Base-by-base conservation (phyloP, 2,797 vertebrate genomes). In the Sparidentex hasta region DNA sequence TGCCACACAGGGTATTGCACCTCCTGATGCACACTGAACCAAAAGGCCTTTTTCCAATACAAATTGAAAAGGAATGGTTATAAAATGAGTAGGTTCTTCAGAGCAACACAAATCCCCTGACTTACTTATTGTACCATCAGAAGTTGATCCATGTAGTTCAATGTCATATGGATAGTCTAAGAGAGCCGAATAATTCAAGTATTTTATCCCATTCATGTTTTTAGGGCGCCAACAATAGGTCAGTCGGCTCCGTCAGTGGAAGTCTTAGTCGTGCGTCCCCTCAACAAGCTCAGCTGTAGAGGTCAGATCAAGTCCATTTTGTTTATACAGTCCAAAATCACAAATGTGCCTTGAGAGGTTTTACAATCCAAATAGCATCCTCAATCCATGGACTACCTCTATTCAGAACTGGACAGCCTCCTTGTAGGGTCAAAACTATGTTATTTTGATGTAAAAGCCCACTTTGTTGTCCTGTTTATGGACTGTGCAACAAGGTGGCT, bases 371-470 rank as follows among this genome's bases (percentile, higher is more conserved):
- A 5, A 8, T 5, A 38, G 9, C 5, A 13, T 56, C 33, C 57
- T 41, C 11, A 12, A 41, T 41, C 33, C 25, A 13, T n/a, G 13
- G 11, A 27, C 23, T 38, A 38, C 27, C 54, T 18, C 17, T 16
- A 56, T 56, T 56, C 23, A 11, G 25, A 29, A 38, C 33, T 1
- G 33, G 16, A 33, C 20, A 8, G 1, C 9, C 1, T 47, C 43
- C 1, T 48, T 38, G 5, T 13, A 46, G 17, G 27, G 21, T 55
- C 21, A 21, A 55, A 69, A 17, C 21, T 12, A n/a, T 23, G 5
- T 63, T 57, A 23, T 27, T 61, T 63, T 27, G n/a, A 51, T 51
- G 7, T 65, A 65, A 14, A 64, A 72, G 14, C 11, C 25, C 13
- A 18, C 7, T 51, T 56, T 71, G 12, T 57, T 52, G 1, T 51